phyloP scores from a whole-genome alignment of 1,140 invertebrate species.

The Polypedilum vanderplanki region DNA sequence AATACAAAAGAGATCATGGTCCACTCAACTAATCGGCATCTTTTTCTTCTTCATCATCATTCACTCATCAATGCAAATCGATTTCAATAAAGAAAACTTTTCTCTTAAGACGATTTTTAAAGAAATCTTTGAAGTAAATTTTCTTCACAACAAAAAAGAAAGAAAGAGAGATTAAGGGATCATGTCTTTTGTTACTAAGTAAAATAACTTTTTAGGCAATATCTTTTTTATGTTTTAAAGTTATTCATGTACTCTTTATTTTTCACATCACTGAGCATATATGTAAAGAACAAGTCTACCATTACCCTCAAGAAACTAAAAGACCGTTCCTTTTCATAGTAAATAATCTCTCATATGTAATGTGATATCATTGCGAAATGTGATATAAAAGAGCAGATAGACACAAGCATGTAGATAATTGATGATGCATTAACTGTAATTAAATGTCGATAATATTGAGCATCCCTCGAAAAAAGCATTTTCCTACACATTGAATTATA shows the following conservation, averaged over 20 bases:
- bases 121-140: constrained; percentile 1
- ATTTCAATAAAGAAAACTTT: neutral
- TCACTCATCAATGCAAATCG: neutral
- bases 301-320: no score
- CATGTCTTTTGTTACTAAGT: neutral
- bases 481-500: neutral
- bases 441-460: neutral
- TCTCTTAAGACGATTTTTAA: neutral
- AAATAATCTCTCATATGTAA: no score
- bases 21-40: neutral
- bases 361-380: neutral
- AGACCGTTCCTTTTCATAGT: no score
- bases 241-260: no score
- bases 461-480: neutral
- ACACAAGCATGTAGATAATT: neutral
- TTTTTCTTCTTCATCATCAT: neutral
- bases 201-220: no score
- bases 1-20: constrained; percentile 15
- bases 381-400: neutral
- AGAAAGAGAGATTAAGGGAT: neutral
- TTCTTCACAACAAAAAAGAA: neutral
- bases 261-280: no score
- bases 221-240: no score
- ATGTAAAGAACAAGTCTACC: no score
- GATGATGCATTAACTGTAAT: neutral